A percentile compares a stretch with the other conserved stretches of the same genome.
phyloP scores from a whole-genome alignment of 1,140 invertebrate species.

The Cyrtorhinus lividipennis region DNA sequence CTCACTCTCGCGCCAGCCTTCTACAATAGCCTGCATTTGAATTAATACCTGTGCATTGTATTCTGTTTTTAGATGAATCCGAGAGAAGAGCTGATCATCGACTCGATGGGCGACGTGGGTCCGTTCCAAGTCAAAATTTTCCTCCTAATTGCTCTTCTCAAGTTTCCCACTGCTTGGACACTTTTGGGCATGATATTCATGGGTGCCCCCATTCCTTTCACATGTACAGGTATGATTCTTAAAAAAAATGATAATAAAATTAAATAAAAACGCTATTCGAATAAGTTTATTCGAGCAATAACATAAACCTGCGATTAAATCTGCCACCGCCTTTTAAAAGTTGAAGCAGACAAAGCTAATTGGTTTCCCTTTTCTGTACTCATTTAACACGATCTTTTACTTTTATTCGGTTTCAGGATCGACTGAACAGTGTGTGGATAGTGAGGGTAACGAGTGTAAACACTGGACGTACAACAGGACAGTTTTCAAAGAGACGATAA shows the following conservation, averaged over 20 bases:
- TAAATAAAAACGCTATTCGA: no score
- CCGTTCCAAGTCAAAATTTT: constrained; percentile 44
- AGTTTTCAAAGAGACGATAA: constrained; percentile 51
- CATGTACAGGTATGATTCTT: constrained; percentile 33
- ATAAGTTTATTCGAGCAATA: no score
- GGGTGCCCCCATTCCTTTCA: constrained; percentile 42
- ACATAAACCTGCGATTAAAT: no score
- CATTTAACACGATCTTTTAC: no score
- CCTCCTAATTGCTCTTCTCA: constrained; percentile 44
- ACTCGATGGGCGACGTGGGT: constrained; percentile 41
- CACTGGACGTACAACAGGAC: constrained; percentile 43
- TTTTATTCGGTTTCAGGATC: constrained; percentile 16
- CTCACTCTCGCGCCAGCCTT: no score
- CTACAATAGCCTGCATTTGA: no score
- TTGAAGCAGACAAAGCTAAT: no score
- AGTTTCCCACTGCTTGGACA: constrained; percentile 51
- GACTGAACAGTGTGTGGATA: constrained; percentile 11
- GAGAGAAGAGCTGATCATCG: neutral
- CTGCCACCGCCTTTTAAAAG: no score
- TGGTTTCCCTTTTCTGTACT: no score
- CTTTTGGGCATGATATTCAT: constrained; percentile 49
- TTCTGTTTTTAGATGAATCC: constrained; percentile 5
- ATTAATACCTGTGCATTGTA: no score
- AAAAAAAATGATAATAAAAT: no score
- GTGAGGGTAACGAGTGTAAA: constrained; percentile 31